A percentile compares a stretch with the other conserved stretches of the same genome.
Evolutionary conservation across 2,888 invertebrate genomes (phyloP).

Genomic region (Stegana nigrithorax): DNA sequence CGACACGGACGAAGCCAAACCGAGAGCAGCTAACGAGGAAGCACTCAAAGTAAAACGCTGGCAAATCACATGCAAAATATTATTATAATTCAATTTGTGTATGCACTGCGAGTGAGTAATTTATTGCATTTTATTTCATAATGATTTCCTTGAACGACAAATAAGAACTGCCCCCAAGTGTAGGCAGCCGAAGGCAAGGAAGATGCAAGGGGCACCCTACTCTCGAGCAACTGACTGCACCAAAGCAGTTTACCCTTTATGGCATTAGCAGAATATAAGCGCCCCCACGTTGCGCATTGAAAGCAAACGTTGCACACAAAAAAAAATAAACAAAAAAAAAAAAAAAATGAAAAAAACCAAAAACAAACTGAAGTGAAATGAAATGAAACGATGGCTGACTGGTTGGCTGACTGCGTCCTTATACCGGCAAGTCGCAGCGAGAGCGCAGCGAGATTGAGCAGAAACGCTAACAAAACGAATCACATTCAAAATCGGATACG

Average conservation of each 20-base stretch:
- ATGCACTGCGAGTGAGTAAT: constrained; percentile 31
- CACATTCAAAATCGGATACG: constrained; percentile 4
- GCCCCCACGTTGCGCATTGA: constrained; percentile 25
- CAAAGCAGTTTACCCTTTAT: background rate
- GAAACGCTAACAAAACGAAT: constrained; percentile 14
- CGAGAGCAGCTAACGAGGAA: too few species aligned
- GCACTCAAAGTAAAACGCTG: too few species aligned
- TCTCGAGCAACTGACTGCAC: too few species aligned
- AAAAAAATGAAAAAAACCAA: background rate
- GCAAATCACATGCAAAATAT: constrained; percentile 6
- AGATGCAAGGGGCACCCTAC: too few species aligned
- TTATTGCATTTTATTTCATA: constrained; percentile 59
- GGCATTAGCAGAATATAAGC: constrained; percentile 61
- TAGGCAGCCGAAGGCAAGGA: too few species aligned
- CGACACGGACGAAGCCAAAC: too few species aligned
- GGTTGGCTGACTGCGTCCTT: too few species aligned
- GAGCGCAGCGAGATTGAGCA: background rate
- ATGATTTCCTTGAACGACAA: constrained; percentile 53
- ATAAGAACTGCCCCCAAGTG: too few species aligned
- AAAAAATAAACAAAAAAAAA: background rate
- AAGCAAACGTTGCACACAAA: background rate
- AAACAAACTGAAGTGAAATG: too few species aligned
- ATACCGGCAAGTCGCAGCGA: too few species aligned
- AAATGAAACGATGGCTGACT: too few species aligned
- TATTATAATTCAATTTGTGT: constrained; percentile 12